A percentile compares a stretch with the other conserved stretches of the same genome.
Evolutionary conservation across 2,113 vertebrate genomes (phyloP).

Genomic region (Protobothrops flavoviridis): DNA sequence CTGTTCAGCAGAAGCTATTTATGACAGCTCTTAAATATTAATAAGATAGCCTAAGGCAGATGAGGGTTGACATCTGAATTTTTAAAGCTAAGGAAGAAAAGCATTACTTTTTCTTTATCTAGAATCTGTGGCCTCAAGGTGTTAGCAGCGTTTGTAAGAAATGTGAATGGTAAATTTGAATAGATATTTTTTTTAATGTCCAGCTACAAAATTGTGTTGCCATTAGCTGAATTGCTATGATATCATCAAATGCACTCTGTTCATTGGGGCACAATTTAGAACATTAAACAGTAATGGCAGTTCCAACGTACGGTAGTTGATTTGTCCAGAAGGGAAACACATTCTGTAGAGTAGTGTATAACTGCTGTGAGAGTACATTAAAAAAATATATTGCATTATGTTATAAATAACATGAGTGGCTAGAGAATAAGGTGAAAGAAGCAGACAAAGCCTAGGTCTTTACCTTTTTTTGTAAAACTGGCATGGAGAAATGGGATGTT

Average conservation of each 20-base stretch:
- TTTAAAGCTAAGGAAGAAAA: conserved; percentile 25
- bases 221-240: neutral
- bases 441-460: neutral
- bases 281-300: neutral
- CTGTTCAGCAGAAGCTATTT: neutral
- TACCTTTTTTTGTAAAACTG: neutral
- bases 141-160: neutral
- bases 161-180: neutral
- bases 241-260: neutral
- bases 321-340: neutral
- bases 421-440: neutral
- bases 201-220: neutral
- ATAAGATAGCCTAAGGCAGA: conserved; percentile 2
- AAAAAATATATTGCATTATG: neutral
- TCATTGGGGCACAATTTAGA: neutral
- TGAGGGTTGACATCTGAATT: neutral
- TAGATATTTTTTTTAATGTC: neutral
- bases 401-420: neutral
- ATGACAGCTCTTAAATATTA: conserved; percentile 17
- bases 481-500: neutral
- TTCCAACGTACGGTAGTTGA: neutral
- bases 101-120: neutral
- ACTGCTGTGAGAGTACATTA: neutral
- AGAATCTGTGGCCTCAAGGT: neutral
- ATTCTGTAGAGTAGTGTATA: neutral